Percentiles rank a stretch among this genome's conserved stretches.
These are phyloP conservation scores for Psix sp. DNA, from an alignment of 1,140 invertebrate species.

Conservation along the genomic window DNA sequence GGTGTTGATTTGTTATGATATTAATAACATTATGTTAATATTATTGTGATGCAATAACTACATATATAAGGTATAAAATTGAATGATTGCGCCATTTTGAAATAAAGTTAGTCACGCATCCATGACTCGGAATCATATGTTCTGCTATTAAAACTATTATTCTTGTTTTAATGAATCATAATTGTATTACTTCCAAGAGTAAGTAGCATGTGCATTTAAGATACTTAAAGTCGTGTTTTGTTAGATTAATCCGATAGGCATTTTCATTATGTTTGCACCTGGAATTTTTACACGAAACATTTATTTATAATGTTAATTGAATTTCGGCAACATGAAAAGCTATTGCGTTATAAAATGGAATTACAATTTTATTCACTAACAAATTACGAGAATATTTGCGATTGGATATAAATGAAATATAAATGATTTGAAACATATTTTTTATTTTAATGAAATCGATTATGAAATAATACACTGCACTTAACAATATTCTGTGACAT, in stretches of 20 bases:
- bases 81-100: constrained; percentile 32
- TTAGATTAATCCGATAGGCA: not conserved
- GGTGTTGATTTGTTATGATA: not conserved
- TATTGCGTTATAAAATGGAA: no score
- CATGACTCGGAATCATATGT: constrained; percentile 17
- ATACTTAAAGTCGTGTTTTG: not conserved
- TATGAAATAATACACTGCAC: no score
- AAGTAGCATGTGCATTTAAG: constrained; percentile 3
- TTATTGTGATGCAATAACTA: not conserved
- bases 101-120: constrained; percentile 28
- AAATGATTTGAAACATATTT: no score
- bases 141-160: constrained; percentile 29
- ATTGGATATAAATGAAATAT: no score
- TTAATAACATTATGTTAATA: not conserved
- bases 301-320: no score
- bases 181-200: constrained; percentile 22
- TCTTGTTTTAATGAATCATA: constrained; percentile 28
- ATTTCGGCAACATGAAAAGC: no score
- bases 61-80: constrained; percentile 9
- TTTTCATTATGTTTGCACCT: not conserved
- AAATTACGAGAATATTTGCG: no score
- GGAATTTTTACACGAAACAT: no score
- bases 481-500: no score
- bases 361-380: no score
- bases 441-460: no score